Evolutionary conservation across 2,888 invertebrate genomes (phyloP).

Genomic region (Protonemura montana): DNA sequence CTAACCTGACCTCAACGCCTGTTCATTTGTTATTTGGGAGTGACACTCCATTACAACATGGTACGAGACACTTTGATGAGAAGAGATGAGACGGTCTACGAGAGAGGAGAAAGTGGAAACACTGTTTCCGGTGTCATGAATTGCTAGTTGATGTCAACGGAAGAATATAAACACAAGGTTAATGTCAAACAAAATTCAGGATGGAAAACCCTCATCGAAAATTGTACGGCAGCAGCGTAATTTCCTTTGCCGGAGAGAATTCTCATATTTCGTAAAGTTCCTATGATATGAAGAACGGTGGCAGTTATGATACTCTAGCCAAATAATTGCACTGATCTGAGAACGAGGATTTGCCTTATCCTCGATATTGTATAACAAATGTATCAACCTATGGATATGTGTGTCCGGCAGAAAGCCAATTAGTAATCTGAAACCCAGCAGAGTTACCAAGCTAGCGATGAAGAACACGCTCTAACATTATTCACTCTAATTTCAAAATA

Average conservation of each 20-base stretch:
- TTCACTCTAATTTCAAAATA: too few species aligned
- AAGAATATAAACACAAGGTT: conserved; percentile 2
- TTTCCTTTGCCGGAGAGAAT: too few species aligned
- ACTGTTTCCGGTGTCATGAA: conserved; percentile 26
- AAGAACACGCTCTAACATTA: too few species aligned
- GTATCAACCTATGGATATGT: too few species aligned
- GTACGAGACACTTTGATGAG: conserved; percentile 42
- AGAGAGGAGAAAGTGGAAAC: conserved; percentile 19
- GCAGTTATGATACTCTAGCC: too few species aligned
- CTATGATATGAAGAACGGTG: not conserved
- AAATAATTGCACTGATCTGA: too few species aligned
- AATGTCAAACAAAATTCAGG: not conserved
- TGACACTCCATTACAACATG: conserved; percentile 55
- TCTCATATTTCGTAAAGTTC: not conserved
- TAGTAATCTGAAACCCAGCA: too few species aligned
- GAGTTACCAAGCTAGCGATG: too few species aligned
- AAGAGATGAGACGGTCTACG: conserved; percentile 12
- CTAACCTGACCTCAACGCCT: conserved; percentile 44
- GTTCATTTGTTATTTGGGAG: conserved; percentile 55
- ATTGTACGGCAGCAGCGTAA: not conserved
- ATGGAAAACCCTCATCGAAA: not conserved
- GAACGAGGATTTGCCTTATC: too few species aligned
- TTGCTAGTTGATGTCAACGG: not conserved
- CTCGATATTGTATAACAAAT: too few species aligned
- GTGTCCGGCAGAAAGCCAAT: too few species aligned